Conservation (phyloP, 2,113 vertebrate species). For the Sphaerodactylus townsendi region DNA sequence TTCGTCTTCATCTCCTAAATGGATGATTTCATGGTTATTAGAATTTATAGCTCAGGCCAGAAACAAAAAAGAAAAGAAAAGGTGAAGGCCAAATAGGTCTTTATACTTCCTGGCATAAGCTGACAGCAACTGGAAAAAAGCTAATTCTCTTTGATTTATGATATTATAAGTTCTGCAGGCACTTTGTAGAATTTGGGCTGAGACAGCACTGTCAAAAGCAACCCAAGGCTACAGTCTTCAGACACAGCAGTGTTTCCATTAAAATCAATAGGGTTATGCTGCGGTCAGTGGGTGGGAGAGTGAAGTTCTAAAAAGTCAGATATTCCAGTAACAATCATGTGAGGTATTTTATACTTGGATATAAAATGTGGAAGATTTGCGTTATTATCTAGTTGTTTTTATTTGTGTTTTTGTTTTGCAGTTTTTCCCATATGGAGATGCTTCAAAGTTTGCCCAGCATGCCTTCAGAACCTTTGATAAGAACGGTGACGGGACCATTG, state of each 20-base stretch:
- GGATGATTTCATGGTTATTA: slow-evolving; percentile 14
- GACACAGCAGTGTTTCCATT: neutral
- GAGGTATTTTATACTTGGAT: neutral
- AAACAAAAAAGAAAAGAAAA: neutral
- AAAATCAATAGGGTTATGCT: neutral
- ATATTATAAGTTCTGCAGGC: slow-evolving; percentile 14
- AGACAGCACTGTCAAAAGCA: slow-evolving; percentile 6
- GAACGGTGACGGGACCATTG: slow-evolving; percentile 95
- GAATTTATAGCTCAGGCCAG: neutral
- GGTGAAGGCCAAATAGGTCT: neutral
- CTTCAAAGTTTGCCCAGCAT: slow-evolving; percentile 97
- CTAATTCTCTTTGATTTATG: neutral
- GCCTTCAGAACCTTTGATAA: slow-evolving; percentile 99
- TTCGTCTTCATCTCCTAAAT: slow-evolving; percentile 31
- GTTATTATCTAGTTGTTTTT: neutral
- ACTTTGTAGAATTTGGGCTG: slow-evolving; percentile 1
- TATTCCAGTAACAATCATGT: neutral
- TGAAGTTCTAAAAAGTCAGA: neutral
- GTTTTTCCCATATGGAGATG: slow-evolving; percentile 98
- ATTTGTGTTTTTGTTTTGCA: slow-evolving; percentile 59
- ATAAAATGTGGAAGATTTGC: neutral
- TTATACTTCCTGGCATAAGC: neutral
- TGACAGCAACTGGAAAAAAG: neutral
- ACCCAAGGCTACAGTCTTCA: neutral
- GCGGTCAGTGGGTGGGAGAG: neutral